Percentiles rank a stretch among this genome's conserved stretches.
Evolutionary conservation across 2,797 vertebrate genomes (phyloP).

Genomic region (Gallinago solitaria): DNA sequence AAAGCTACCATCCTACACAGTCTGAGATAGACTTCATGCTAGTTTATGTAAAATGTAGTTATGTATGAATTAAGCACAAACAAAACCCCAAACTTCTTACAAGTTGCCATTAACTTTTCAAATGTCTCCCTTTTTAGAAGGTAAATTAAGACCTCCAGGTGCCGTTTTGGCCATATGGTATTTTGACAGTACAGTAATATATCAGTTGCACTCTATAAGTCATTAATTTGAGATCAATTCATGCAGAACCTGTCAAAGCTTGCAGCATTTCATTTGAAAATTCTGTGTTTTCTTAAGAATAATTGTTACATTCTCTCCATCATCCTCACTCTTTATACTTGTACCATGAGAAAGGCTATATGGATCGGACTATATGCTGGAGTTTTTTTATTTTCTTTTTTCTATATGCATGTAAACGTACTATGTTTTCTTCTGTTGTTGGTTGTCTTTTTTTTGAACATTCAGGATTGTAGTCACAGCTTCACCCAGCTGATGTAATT

Average conservation of each 20-base stretch:
- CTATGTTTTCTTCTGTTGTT: slow-evolving; percentile 7
- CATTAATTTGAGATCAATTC: background rate
- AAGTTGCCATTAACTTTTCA: background rate
- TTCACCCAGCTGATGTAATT: slow-evolving; percentile 46
- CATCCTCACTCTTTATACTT: background rate
- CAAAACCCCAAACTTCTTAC: background rate
- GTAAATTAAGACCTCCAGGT: background rate
- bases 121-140: background rate
- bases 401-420: background rate
- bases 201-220: background rate
- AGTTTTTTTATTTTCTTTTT: background rate
- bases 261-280: background rate
- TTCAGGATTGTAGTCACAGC: background rate
- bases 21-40: background rate
- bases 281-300: background rate
- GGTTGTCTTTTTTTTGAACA: background rate
- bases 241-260: background rate
- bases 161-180: background rate
- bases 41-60: background rate
- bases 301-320: background rate
- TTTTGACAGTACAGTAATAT: background rate
- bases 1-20: background rate
- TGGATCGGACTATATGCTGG: background rate
- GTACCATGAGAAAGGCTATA: background rate
- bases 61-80: background rate